Percentiles rank a stretch among this genome's conserved stretches.
phyloP scores from a whole-genome alignment of 2,113 vertebrate genomes.

The Oophaga pumilio region DNA sequence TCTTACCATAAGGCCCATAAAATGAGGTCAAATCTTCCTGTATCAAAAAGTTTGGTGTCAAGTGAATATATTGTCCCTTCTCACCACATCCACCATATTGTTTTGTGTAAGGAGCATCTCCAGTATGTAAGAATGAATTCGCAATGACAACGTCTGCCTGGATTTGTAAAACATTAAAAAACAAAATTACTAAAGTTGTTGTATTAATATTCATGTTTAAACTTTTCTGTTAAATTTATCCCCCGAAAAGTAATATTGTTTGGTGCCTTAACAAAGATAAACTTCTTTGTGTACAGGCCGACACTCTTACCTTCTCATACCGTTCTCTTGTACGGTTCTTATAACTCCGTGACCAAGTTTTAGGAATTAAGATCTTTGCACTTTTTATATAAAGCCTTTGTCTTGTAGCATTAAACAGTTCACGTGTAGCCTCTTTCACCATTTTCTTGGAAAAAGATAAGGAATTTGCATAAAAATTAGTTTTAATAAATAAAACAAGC shows the following conservation, averaged over 20 bases:
- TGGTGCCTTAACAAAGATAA: too few species aligned
- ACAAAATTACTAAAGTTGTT: neutral
- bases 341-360: conserved; percentile 65
- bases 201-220: too few species aligned
- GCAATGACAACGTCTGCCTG: conserved; percentile 9
- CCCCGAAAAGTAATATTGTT: too few species aligned
- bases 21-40: neutral
- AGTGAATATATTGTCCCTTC: neutral
- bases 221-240: too few species aligned
- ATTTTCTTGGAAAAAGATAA: conserved; percentile 65
- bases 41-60: conserved; percentile 3
- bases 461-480: neutral
- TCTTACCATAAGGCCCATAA: conserved; percentile 1
- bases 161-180: neutral
- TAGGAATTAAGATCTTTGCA: conserved; percentile 70
- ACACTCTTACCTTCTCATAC: conserved; percentile 66
- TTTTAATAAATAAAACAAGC: neutral
- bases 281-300: neutral
- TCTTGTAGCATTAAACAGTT: conserved; percentile 70
- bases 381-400: conserved; percentile 70
- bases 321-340: conserved; percentile 62
- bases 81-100: conserved; percentile 2
- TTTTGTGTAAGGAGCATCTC: neutral
- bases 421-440: conserved; percentile 68
- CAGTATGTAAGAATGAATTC: neutral